These are phyloP conservation scores for Delphinapterus leucas DNA, from an alignment of 2,113 vertebrate species.

Conservation along the genomic window DNA sequence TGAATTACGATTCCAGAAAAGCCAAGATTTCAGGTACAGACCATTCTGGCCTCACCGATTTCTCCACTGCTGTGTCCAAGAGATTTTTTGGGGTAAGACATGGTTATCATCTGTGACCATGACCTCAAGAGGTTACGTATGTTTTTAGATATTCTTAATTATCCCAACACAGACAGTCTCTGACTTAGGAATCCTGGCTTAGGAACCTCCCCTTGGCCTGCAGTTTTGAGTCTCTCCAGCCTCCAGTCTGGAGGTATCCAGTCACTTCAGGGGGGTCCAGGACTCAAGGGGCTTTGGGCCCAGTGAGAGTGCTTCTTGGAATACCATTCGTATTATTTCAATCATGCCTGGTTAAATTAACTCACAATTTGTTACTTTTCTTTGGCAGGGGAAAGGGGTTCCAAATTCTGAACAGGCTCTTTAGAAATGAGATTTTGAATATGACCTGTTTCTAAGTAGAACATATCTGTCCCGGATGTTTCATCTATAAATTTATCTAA, in stretches of 20 bases:
- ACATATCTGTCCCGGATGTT: neutral
- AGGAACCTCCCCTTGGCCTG: neutral
- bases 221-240: neutral
- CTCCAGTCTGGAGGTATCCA: neutral
- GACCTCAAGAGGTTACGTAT: conserved; percentile 20
- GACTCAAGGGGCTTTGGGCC: neutral
- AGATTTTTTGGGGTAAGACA: neutral
- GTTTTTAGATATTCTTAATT: neutral
- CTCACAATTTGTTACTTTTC: neutral
- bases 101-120: conserved; percentile 14
- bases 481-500: conserved; percentile 16
- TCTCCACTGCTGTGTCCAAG: neutral
- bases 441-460: neutral
- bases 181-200: neutral
- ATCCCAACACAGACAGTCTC: neutral
- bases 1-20: conserved; percentile 27
- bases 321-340: neutral
- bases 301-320: neutral
- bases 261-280: neutral
- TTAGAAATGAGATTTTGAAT: conserved; percentile 35
- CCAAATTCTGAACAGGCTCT: conserved; percentile 6
- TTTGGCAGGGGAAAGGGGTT: neutral
- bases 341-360: neutral
- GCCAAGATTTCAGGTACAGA: neutral
- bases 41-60: neutral